Evolutionary conservation across 1,140 invertebrate species (phyloP).

Genomic region (Penaeus indicus): DNA sequence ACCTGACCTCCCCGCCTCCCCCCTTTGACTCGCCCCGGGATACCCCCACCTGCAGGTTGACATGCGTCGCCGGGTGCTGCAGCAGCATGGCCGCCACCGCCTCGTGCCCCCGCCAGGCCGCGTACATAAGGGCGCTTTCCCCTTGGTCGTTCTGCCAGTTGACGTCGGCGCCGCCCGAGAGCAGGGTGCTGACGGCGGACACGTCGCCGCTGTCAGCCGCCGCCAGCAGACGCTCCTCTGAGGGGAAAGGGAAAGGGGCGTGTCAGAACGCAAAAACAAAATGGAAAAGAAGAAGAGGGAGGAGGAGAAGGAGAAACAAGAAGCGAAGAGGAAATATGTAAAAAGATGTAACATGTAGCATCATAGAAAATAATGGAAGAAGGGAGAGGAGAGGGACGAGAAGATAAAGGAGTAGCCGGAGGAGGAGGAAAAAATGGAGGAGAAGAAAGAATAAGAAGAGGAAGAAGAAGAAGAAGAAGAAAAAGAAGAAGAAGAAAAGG

Average conservation of each 20-base stretch:
- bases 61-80: slow-evolving; percentile 65
- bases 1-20: too few relatives aligned
- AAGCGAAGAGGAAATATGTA: too few relatives aligned
- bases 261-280: neutral
- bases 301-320: too few relatives aligned
- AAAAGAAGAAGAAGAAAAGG: too few relatives aligned
- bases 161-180: slow-evolving; percentile 65
- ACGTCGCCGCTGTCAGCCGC: slow-evolving; percentile 50
- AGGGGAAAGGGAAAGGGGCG: neutral
- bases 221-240: slow-evolving; percentile 55
- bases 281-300: neutral
- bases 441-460: too few relatives aligned
- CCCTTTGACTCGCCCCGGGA: neutral
- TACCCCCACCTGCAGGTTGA: slow-evolving; percentile 65
- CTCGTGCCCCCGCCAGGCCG: slow-evolving; percentile 68
- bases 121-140: slow-evolving; percentile 68
- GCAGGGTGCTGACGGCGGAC: slow-evolving; percentile 56
- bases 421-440: too few relatives aligned
- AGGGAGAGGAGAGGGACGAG: too few relatives aligned
- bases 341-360: too few relatives aligned
- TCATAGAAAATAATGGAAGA: too few relatives aligned
- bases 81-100: slow-evolving; percentile 66
- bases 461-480: too few relatives aligned
- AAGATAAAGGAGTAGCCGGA: too few relatives aligned
- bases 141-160: slow-evolving; percentile 66